Conservation (phyloP, 2,888 invertebrate genomes). For the Lochmaea capreae region DNA sequence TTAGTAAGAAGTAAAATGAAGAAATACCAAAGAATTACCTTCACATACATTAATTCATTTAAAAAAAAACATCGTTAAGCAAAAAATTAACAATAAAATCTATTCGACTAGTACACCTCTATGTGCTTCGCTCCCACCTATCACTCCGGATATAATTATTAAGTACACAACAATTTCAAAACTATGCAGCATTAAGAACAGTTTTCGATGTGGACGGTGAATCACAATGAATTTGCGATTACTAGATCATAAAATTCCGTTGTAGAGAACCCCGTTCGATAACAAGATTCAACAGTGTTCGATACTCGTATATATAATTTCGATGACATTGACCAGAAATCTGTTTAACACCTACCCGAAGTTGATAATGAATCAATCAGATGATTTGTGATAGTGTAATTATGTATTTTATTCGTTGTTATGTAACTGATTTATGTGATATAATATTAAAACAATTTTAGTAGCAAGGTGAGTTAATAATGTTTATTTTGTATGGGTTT, state of each 20-base stretch:
- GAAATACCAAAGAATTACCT: too few relatives aligned
- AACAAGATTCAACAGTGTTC: conserved; percentile 6
- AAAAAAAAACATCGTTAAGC: too few relatives aligned
- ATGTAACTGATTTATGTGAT: conserved; percentile 2
- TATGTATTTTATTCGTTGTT: conserved; percentile 9
- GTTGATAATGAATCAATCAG: conserved; percentile 11
- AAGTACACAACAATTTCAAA: conserved; percentile 34
- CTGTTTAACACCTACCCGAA: conserved; percentile 10
- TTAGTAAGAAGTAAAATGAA: too few relatives aligned
- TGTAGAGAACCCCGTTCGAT: conserved; percentile 9
- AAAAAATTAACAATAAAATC: too few relatives aligned
- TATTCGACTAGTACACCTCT: background rate
- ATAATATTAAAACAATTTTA: background rate
- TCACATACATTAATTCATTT: too few relatives aligned
- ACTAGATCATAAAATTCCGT: conserved; percentile 29
- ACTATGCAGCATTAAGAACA: conserved; percentile 28
- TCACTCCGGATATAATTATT: conserved; percentile 31
- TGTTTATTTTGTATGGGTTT: background rate
- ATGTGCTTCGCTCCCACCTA: conserved; percentile 34
- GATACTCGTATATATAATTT: background rate
- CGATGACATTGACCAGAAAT: conserved; percentile 13
- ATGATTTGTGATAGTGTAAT: conserved; percentile 21
- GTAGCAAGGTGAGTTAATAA: background rate
- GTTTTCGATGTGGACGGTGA: conserved; percentile 37
- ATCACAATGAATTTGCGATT: conserved; percentile 35